Conservation (phyloP, 2,113 vertebrate genomes). For the Odobenus rosmarus region DNA sequence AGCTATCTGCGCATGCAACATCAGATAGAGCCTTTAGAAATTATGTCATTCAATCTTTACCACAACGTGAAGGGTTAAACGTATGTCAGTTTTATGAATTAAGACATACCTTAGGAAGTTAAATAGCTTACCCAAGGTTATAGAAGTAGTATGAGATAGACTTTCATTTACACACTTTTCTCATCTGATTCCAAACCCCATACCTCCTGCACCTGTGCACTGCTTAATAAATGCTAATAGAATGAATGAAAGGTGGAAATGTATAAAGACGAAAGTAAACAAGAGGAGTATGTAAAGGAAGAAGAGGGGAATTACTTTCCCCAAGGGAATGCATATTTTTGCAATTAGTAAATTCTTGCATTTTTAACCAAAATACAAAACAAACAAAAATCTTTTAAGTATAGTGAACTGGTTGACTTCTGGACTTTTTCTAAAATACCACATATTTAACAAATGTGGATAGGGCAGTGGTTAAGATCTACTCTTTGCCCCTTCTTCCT, state of each 20-base stretch:
- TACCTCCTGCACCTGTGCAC: not conserved
- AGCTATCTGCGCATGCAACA: rapidly evolving
- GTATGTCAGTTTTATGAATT: not conserved
- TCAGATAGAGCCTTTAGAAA: not conserved
- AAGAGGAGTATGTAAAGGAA: not conserved
- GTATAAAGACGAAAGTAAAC: not conserved
- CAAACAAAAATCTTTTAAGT: not conserved
- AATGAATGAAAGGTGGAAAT: too few relatives aligned
- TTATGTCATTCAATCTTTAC: not conserved
- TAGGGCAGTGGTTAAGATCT: rapidly evolving
- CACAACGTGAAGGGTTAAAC: not conserved
- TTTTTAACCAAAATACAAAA: not conserved
- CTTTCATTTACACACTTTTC: not conserved
- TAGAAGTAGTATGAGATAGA: rapidly evolving
- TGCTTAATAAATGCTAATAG: not conserved
- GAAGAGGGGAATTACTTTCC: not conserved
- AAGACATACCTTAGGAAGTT: not conserved
- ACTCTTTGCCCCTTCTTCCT: rapidly evolving
- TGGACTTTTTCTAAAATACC: not conserved
- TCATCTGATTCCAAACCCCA: not conserved
- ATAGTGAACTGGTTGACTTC: not conserved
- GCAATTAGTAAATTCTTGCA: not conserved
- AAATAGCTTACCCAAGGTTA: not conserved
- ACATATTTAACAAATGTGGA: not conserved
- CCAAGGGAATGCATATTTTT: not conserved